Evolutionary conservation across 1,140 invertebrate genomes (phyloP), one percentile per base, ranked within the genome.

Genomic region (Cydia fagiglandana): DNA sequence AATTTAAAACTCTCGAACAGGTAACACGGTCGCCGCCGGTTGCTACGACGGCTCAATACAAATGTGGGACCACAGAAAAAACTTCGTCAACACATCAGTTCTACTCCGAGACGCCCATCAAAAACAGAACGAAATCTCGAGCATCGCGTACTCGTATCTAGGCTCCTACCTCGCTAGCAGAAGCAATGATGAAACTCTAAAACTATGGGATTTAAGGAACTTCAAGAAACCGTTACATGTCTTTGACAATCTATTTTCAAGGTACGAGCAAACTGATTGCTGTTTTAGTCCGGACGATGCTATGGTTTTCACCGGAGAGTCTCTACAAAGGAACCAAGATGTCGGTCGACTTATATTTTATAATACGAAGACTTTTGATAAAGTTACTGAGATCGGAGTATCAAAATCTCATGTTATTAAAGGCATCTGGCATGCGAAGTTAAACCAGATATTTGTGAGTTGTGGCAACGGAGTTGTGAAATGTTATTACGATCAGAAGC

Each of bases 21-120:
- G 56, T 0, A 96, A 97, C 75, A 95, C 97, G 0, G 95, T 99
- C 20, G 97, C 97, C 0, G 97, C 97, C 74, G 99, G 96, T 0
- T 99, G 99, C 87, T 94, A 96, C 34, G 99, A 99, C 92, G 99
- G 99, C 2, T 99, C 98, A 0, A 96, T 99, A 81, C 98, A 99
- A 91, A 96, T 99, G 91, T 99, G 99, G 99, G 99, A 99, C 89
- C 96, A 98, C 73, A 95, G 98, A 56, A 96, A 96, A 85, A 96
- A 95, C 83, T 96, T 95, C 81, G 96, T 96, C 0, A 98, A 98
- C 84, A 97, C 98, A 0, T 95, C 96, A 0, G 93, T 96, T 68
- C 89, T 97, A 41, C 92, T 98, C 2, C 94, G 98, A 77, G 95
- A 94, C 74, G 98, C 97, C 0, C 99, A 99, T 92, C 93, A 95